phyloP scores from a whole-genome alignment of 2,888 invertebrate species.

The Netelia inedita region DNA sequence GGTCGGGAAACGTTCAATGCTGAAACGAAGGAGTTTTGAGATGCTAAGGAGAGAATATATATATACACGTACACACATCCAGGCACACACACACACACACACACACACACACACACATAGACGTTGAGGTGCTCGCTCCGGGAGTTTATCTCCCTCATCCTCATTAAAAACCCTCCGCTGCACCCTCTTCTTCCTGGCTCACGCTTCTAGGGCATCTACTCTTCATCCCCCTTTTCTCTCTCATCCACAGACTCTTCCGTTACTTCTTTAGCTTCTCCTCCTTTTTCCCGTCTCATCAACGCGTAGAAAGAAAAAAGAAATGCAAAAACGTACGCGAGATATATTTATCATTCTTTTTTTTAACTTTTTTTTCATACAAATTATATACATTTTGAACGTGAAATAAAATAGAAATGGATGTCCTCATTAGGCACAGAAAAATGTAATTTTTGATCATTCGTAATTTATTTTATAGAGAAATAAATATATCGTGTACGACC shows the following conservation, averaged over 20 bases:
- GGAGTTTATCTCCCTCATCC: constrained; percentile 82
- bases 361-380: neutral
- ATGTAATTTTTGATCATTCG: neutral
- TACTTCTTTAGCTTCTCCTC: constrained; percentile 43
- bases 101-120: neutral
- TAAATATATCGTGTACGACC: neutral
- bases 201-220: constrained; percentile 67
- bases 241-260: constrained; percentile 26
- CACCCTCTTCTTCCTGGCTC: constrained; percentile 74
- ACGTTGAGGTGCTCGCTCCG: constrained; percentile 42
- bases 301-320: constrained; percentile 35
- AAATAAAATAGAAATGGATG: neutral
- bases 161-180: constrained; percentile 81
- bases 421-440: neutral
- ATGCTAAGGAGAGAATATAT: constrained; percentile 45
- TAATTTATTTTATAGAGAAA: neutral
- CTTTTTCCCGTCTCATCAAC: constrained; percentile 38
- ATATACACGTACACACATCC: constrained; percentile 6
- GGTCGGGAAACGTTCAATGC: constrained; percentile 40
- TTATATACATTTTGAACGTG: neutral
- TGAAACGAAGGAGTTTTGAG: constrained; percentile 64
- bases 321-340: neutral
- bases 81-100: no score
- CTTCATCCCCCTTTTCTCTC: constrained; percentile 44
- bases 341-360: neutral